phyloP scores from a whole-genome alignment of 2,797 vertebrate species.

The Schizothorax lantsangensis region DNA sequence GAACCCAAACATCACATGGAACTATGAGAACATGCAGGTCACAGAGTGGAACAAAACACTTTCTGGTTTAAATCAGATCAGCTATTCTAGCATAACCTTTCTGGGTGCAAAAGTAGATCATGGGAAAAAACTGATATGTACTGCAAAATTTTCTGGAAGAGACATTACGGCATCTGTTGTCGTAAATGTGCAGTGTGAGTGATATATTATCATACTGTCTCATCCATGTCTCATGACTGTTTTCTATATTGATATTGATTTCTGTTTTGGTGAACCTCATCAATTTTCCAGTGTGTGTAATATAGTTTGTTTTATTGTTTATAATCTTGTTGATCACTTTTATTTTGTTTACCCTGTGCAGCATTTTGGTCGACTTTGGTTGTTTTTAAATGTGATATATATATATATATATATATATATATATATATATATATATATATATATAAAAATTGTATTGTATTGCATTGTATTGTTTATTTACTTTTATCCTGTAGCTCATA shows the following conservation, averaged over 20 bases:
- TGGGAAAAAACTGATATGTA: constrained; percentile 66
- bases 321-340: too few species aligned
- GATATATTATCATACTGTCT: background rate
- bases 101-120: constrained; percentile 64
- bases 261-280: too few species aligned
- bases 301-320: too few species aligned
- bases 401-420: too few species aligned
- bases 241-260: background rate
- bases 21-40: constrained; percentile 65
- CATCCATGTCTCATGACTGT: background rate
- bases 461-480: too few species aligned
- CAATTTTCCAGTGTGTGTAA: too few species aligned
- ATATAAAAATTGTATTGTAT: too few species aligned
- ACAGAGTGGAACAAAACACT: background rate
- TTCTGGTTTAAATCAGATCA: background rate
- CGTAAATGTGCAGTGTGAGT: constrained; percentile 65
- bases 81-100: constrained; percentile 65
- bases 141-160: constrained; percentile 56
- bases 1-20: constrained; percentile 62
- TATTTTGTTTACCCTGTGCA: too few species aligned
- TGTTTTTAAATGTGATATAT: too few species aligned
- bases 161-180: constrained; percentile 52
- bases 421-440: too few species aligned
- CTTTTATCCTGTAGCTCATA: background rate
- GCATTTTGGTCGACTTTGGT: too few species aligned